phyloP scores from a whole-genome alignment of 1,140 invertebrate species.

The Zophobas morio region DNA sequence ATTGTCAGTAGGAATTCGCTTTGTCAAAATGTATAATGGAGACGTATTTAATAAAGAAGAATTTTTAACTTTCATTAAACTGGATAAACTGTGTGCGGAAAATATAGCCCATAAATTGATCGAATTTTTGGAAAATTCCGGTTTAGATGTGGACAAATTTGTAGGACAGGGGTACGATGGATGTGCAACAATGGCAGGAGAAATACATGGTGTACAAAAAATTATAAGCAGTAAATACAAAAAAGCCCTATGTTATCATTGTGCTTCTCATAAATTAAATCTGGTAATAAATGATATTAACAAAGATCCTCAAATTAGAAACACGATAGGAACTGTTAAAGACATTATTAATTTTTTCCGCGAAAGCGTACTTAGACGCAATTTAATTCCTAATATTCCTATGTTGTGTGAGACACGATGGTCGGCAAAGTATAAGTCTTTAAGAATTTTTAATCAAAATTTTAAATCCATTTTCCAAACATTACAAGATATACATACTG shows the following conservation, averaged over 20 bases:
- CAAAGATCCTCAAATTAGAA: conserved; percentile 1
- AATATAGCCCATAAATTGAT: conserved; percentile 54
- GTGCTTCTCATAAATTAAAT: conserved; percentile 59
- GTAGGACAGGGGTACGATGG: conserved; percentile 54
- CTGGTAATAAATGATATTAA: conserved; percentile 57
- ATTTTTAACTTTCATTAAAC: conserved; percentile 60
- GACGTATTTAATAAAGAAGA: conserved; percentile 57
- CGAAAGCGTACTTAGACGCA: conserved; percentile 8
- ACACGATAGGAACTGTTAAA: conserved; percentile 45
- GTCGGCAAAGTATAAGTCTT: conserved; percentile 53
- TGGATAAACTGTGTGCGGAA: conserved; percentile 49
- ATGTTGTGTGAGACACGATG: conserved; percentile 51
- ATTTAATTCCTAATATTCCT: conserved; percentile 49
- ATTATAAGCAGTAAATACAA: conserved; percentile 58
- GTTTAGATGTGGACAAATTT: conserved; percentile 54
- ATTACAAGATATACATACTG: too few relatives aligned
- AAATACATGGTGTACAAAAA: conserved; percentile 56
- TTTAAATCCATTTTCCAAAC: not conserved
- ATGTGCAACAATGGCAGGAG: conserved; percentile 57
- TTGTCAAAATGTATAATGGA: conserved; percentile 30
- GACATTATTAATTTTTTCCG: conserved; percentile 51
- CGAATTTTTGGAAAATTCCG: conserved; percentile 46
- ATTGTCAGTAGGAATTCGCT: conserved; percentile 59
- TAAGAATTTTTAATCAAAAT: conserved; percentile 44
- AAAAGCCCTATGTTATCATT: conserved; percentile 59